Evolutionary conservation across 30 jellyfish, hydroid and myxozoan genomes (phyloP).

Genomic region (Sanderia malayensis): DNA sequence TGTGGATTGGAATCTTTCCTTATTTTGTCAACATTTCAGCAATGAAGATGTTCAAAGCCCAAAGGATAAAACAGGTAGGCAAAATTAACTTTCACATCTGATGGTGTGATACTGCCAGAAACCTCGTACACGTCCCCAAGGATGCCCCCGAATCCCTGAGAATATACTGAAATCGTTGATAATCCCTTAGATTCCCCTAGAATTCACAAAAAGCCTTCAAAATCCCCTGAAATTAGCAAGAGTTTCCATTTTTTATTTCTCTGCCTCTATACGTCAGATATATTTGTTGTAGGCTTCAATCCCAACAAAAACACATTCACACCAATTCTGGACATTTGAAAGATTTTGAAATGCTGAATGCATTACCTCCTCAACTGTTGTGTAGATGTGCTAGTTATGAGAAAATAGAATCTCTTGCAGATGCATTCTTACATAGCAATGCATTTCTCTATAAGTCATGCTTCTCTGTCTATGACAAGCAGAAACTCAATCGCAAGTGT

Average conservation of each 20-base stretch:
- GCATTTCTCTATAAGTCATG: neutral
- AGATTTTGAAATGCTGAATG: neutral
- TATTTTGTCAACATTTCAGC: neutral
- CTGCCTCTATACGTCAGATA: neutral
- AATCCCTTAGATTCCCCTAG: no score
- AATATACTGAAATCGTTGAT: no score
- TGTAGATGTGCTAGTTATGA: neutral
- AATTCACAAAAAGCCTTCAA: no score
- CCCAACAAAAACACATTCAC: neutral
- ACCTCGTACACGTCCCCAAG: no score
- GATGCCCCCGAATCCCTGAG: no score
- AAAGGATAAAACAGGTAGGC: slow-evolving; percentile 1
- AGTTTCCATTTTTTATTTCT: neutral
- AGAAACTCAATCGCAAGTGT: neutral
- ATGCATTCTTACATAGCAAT: neutral
- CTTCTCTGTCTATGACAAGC: neutral
- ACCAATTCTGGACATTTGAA: neutral
- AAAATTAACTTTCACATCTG: neutral
- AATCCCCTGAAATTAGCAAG: no score
- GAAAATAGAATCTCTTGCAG: neutral
- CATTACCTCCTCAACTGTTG: neutral
- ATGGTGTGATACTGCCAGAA: no score
- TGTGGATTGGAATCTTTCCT: neutral
- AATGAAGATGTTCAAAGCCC: neutral
- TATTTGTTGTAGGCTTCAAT: neutral